Percentiles rank a stretch among this genome's conserved stretches.
phyloP scores from a whole-genome alignment of 2,888 invertebrate species.

The Kuschelorhynchus macadamiae region DNA sequence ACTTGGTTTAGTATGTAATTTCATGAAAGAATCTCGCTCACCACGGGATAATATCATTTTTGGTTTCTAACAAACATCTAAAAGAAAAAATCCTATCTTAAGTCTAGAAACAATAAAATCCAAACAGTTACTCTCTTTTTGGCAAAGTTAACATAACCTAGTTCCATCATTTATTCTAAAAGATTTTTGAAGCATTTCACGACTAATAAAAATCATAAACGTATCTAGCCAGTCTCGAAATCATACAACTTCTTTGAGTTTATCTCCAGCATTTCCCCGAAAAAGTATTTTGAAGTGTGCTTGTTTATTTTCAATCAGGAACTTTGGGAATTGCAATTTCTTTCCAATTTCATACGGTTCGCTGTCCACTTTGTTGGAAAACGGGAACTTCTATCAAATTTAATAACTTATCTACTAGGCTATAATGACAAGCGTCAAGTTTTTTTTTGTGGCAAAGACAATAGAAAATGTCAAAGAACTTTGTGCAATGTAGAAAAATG shows the following conservation, averaged over 20 bases:
- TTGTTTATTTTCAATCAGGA: constrained; percentile 32
- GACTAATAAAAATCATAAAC: constrained; percentile 21
- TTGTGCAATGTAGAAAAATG: too few relatives aligned
- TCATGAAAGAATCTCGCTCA: too few relatives aligned
- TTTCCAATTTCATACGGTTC: constrained; percentile 26
- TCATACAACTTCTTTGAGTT: constrained; percentile 16
- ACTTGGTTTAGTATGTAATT: too few relatives aligned
- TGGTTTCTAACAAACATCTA: too few relatives aligned
- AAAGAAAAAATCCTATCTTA: too few relatives aligned
- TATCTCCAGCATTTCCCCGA: constrained; percentile 10
- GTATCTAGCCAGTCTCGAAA: constrained; percentile 14
- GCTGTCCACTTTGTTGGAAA: constrained; percentile 29
- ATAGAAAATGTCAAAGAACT: too few relatives aligned
- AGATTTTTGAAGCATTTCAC: background rate
- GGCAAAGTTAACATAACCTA: too few relatives aligned
- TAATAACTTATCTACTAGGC: constrained; percentile 20
- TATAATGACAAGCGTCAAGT: too few relatives aligned
- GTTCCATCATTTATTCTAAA: background rate
- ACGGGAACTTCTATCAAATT: constrained; percentile 22
- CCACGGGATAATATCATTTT: too few relatives aligned
- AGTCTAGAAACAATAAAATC: too few relatives aligned
- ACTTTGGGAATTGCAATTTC: constrained; percentile 23
- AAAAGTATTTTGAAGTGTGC: constrained; percentile 17
- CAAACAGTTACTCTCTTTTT: too few relatives aligned
- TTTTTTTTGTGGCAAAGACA: too few relatives aligned